Percentiles rank a stretch among this genome's conserved stretches.
These are phyloP conservation scores for Struthidea cinerea DNA, from an alignment of 2,113 vertebrate genomes.

Conservation along the genomic window DNA sequence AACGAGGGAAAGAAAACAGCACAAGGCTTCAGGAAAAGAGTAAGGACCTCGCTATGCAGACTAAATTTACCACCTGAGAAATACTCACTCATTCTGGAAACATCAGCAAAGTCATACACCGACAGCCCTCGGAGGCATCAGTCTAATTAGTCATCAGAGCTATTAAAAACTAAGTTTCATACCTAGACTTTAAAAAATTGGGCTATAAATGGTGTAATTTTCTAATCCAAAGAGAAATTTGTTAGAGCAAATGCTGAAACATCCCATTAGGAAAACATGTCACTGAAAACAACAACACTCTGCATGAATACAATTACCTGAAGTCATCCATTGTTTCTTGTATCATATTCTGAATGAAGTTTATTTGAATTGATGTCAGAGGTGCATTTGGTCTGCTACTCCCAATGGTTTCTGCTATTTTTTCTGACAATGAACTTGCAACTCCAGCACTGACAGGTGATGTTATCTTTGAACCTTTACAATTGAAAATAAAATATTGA, in stretches of 20 bases:
- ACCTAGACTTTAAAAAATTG: not conserved
- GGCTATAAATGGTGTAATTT: not conserved
- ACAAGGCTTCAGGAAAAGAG: not conserved
- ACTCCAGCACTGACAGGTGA: slow-evolving; percentile 67
- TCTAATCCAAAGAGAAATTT: not conserved
- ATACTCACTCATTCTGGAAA: not conserved
- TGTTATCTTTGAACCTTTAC: slow-evolving; percentile 69
- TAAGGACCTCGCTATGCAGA: not conserved
- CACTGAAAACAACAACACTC: not conserved
- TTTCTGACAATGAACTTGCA: slow-evolving; percentile 82
- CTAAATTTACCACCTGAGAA: not conserved
- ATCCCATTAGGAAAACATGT: not conserved
- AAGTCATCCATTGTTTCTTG: slow-evolving; percentile 93
- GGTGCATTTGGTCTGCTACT: slow-evolving; percentile 80
- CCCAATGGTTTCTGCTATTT: slow-evolving; percentile 78
- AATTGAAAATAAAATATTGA: not conserved
- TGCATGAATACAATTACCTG: slow-evolving; percentile 72
- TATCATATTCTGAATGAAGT: slow-evolving; percentile 95
- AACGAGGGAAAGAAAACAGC: not conserved
- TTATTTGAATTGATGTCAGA: slow-evolving; percentile 87
- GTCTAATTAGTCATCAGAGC: not conserved
- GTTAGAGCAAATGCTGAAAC: not conserved
- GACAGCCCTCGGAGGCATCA: not conserved
- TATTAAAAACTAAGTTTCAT: not conserved
- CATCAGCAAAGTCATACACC: not conserved